These are phyloP conservation scores for Microtus pennsylvanicus DNA, from an alignment of 2,113 vertebrate species.

Conservation along the genomic window DNA sequence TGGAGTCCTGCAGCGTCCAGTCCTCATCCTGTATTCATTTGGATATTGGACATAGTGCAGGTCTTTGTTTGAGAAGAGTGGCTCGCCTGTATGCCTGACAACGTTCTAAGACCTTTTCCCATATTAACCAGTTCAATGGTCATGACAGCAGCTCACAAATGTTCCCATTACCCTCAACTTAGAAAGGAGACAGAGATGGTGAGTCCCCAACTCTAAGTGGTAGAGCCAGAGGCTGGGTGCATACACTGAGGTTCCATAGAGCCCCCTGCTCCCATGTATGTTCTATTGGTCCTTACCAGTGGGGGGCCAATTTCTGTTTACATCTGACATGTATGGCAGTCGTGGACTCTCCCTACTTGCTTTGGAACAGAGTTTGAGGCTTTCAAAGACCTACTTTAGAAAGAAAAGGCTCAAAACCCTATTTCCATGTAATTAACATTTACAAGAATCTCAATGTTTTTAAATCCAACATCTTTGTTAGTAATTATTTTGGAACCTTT, in stretches of 20 bases:
- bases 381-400: not conserved
- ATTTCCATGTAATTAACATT: not conserved
- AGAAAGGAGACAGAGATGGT: not conserved
- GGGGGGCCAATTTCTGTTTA: not conserved
- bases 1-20: not conserved
- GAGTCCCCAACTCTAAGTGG: not conserved
- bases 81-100: not conserved
- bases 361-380: not conserved
- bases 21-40: not conserved
- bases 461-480: not conserved
- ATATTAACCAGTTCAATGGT: not conserved
- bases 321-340: not conserved
- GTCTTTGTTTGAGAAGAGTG: not conserved
- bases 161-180: not conserved
- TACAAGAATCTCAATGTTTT: not conserved
- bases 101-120: not conserved
- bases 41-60: not conserved
- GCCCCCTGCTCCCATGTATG: rapidly evolving
- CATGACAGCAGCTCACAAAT: not conserved
- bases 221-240: not conserved
- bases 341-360: not conserved
- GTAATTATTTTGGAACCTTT: slow-evolving; percentile 19
- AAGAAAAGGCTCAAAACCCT: not conserved
- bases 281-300: not conserved
- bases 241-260: rapidly evolving